These are phyloP conservation scores for Pocillopora damicornis DNA, from an alignment of 64 coral and sea anemone genomes.

Conservation along the genomic window DNA sequence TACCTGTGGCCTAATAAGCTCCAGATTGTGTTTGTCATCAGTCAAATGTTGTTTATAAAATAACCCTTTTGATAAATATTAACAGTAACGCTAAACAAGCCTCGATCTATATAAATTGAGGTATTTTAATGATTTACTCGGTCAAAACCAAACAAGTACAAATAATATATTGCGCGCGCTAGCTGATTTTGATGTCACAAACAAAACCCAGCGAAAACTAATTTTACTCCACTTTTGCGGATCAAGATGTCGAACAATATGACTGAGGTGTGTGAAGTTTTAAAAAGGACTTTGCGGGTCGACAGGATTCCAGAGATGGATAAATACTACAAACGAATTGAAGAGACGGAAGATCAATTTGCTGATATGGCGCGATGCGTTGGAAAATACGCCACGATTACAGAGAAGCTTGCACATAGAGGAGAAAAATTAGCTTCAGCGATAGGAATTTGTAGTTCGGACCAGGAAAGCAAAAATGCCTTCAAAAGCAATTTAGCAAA, in stretches of 20 bases:
- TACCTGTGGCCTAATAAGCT: no score
- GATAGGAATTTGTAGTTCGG: not conserved
- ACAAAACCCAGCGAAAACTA: not conserved
- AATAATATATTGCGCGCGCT: not conserved
- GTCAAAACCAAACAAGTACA: no score
- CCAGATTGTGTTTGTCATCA: no score
- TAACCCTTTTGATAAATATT: no score
- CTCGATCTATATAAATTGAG: no score
- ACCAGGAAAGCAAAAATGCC: not conserved
- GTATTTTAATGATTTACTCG: no score
- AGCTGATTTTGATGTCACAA: constrained; percentile 5
- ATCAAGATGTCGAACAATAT: not conserved
- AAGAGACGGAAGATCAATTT: constrained; percentile 23
- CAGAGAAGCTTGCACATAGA: constrained; percentile 11
- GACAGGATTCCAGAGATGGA: constrained; percentile 15
- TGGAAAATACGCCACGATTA: not conserved
- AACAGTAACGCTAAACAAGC: no score
- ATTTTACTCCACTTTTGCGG: not conserved
- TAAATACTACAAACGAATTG: constrained; percentile 6
- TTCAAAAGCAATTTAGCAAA: constrained; percentile 7
- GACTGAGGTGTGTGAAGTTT: not conserved
- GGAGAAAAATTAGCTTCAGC: constrained; percentile 14
- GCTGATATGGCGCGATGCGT: not conserved
- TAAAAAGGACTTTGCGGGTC: not conserved
- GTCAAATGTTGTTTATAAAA: no score